A percentile compares a stretch with the other conserved stretches of the same genome.
phyloP scores from a whole-genome alignment of 2,797 vertebrate genomes.

The Tympanoctomys barrerae region DNA sequence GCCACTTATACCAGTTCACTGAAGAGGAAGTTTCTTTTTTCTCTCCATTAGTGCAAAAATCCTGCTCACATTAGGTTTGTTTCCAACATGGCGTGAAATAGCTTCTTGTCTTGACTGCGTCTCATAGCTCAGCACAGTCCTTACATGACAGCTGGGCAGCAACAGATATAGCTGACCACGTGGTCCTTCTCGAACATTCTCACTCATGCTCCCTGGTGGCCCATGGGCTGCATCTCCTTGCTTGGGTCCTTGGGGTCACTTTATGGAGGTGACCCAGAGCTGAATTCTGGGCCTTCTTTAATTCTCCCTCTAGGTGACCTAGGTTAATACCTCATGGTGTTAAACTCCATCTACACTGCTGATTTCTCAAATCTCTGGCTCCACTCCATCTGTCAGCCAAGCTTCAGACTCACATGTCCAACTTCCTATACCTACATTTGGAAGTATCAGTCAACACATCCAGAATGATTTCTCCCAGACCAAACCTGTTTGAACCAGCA shows the following conservation, averaged over 20 bases:
- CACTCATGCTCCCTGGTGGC: background rate
- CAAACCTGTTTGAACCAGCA: background rate
- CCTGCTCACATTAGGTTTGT: background rate
- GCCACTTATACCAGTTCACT: background rate
- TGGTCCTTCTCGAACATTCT: slow-evolving; percentile 10
- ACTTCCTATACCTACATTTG: background rate
- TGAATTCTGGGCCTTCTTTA: background rate
- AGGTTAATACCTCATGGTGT: background rate
- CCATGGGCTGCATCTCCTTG: rapidly evolving
- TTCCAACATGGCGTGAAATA: background rate
- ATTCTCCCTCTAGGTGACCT: background rate
- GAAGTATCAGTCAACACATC: background rate
- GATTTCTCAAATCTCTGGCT: background rate
- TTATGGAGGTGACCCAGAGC: background rate
- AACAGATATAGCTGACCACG: background rate
- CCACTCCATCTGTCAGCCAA: background rate
- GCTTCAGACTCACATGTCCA: background rate
- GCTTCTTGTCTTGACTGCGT: background rate
- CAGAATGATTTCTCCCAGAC: background rate
- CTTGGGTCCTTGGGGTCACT: background rate
- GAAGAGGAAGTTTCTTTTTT: slow-evolving; percentile 64
- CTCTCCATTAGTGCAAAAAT: slow-evolving; percentile 33
- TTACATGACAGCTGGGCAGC: background rate
- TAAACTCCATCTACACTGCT: background rate
- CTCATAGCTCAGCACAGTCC: background rate